Conservation (phyloP, 2,113 vertebrate genomes). For the Nansenia antarctica region DNA sequence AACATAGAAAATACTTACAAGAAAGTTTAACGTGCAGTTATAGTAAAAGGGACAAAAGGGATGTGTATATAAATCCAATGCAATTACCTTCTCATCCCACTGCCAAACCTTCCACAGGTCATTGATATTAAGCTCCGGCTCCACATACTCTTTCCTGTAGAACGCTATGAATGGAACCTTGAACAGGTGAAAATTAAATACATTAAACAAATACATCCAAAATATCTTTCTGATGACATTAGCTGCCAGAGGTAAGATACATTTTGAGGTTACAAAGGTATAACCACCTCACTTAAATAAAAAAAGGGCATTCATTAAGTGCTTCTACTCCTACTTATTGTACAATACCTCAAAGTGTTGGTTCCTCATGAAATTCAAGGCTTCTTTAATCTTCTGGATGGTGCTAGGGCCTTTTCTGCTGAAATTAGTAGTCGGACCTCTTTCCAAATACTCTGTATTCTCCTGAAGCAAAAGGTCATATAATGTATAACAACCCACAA, state of each 20-base stretch:
- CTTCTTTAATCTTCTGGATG: constrained; percentile 97
- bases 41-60: background rate
- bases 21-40: background rate
- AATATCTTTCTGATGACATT: no score
- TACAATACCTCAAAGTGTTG: constrained; percentile 94
- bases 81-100: constrained; percentile 97
- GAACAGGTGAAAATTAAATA: constrained; percentile 1
- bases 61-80: background rate
- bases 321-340: no score
- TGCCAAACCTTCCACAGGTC: constrained; percentile 99
- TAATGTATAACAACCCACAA: background rate
- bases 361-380: constrained; percentile 97
- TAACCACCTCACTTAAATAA: background rate
- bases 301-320: no score
- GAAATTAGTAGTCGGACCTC: constrained; percentile 90
- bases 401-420: constrained; percentile 95
- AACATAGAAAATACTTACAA: no score
- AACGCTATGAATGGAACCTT: constrained; percentile 99
- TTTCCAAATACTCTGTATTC: constrained; percentile 91
- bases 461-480: constrained; percentile 74
- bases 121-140: constrained; percentile 95
- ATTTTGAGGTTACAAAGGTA: background rate
- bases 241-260: no score
- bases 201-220: no score
- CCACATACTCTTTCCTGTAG: constrained; percentile 98